Evolutionary conservation across 2,888 invertebrate genomes (phyloP), one percentile per base, ranked within the genome.

Genomic region (Agrochola litura): DNA sequence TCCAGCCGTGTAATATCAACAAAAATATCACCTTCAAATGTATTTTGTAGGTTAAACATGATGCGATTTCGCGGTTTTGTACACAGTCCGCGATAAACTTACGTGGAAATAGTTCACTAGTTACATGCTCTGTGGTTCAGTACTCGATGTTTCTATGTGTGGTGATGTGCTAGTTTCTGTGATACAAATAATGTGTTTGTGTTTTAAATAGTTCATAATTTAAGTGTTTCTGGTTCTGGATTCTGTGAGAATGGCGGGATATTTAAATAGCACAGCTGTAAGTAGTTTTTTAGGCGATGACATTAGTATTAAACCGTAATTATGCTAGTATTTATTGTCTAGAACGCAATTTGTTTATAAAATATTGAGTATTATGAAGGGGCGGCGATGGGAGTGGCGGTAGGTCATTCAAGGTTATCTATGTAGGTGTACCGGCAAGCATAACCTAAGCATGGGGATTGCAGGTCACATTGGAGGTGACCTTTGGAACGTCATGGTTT

Each of bases 11-110:
- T 95, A 92, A 96, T 96, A 96, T 96, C 96, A 96, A 96, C 96
- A 96, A 96, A 95, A 96, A 95, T 96, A 96, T 96, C 96, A 96
- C 96, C 96, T 96, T 96, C 96, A 96, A 96, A 96, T 91, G 93
- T 93, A 94, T 96, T 95, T 96, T 96, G 96, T 96, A 96, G 96
- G 96, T 96, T 96, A 96, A 96, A 96, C 95, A 95, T 94, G 94
- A 94, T 92, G 93, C 91, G 95, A 93, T 93, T 96, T 95, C 93
- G 94, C 95, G 94, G 95, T 92, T 95, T 95, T 94, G 93, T 94
- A 92, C 93, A 93, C 93, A 93, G 94, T 94, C 85, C 90, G 92
- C 89, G 93, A 91, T 92, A 92, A 91, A 90, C 90, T 89, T 88
- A 90, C 90, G 92, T 90, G 86, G 89, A 83, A 86, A 91, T 89